phyloP scores from a whole-genome alignment of 2,113 vertebrate genomes.

The Salvelinus alpinus region DNA sequence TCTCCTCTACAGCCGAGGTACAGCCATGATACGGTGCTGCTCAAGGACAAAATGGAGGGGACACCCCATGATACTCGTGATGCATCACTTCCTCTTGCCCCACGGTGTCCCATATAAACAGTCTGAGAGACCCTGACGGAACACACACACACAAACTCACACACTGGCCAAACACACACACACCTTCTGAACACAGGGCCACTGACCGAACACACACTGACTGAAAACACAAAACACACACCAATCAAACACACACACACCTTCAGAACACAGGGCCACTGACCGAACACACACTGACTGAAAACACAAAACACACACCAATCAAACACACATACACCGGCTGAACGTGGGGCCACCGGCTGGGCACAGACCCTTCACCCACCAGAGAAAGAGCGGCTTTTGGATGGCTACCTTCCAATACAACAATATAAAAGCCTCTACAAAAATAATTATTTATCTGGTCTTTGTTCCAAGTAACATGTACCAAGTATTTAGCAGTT shows the following conservation, averaged over 20 bases:
- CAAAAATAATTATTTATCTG: too few relatives aligned
- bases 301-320: slow-evolving; percentile 9
- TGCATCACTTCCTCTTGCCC: slow-evolving; percentile 45
- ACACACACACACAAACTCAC: slow-evolving; percentile 10
- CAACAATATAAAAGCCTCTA: background rate
- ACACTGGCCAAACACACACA: slow-evolving; percentile 2
- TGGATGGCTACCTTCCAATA: background rate
- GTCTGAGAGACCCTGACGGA: background rate
- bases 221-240: slow-evolving; percentile 4
- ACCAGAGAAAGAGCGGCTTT: background rate
- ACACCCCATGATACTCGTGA: slow-evolving; percentile 47
- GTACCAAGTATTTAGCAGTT: too few relatives aligned
- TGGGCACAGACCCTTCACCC: too few relatives aligned
- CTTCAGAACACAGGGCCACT: background rate
- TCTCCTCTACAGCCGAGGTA: slow-evolving; percentile 6
- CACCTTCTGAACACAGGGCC: background rate
- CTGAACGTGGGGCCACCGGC: background rate
- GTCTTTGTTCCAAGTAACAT: too few relatives aligned
- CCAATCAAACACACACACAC: background rate
- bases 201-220: slow-evolving; percentile 2
- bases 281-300: slow-evolving; percentile 7
- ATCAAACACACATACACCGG: background rate
- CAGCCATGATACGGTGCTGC: slow-evolving; percentile 29
- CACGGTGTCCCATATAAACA: slow-evolving; percentile 15
- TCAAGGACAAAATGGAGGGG: slow-evolving; percentile 36